Evolutionary conservation across 1,140 invertebrate species (phyloP).

Genomic region (Oscheius sp.): DNA sequence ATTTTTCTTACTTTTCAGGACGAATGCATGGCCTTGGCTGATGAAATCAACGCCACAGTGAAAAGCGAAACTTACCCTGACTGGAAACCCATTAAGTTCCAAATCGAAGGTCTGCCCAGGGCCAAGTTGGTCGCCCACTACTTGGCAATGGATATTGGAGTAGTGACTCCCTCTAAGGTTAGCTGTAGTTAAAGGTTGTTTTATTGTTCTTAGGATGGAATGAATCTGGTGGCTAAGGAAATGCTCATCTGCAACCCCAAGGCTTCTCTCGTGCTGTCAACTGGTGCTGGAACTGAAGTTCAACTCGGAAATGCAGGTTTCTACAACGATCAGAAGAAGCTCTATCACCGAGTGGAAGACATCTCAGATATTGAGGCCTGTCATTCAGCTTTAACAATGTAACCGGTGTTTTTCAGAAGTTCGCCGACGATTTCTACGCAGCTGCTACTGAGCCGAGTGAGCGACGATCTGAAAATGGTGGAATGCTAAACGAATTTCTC

Average conservation of each 20-base stretch:
- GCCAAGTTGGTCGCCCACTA: conserved; percentile 57
- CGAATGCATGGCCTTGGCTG: conserved; percentile 55
- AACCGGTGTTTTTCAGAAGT: conserved; percentile 35
- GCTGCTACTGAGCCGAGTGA: conserved; percentile 52
- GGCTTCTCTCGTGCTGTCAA: conserved; percentile 55
- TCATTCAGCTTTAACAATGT: not conserved
- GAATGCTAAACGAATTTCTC: conserved; percentile 55
- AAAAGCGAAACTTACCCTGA: conserved; percentile 48
- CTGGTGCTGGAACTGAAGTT: conserved; percentile 59
- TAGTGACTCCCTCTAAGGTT: conserved; percentile 56
- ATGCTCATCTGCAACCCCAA: conserved; percentile 59
- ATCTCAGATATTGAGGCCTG: conserved; percentile 48
- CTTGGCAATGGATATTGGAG: conserved; percentile 59
- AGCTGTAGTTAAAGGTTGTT: not conserved
- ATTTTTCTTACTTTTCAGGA: conserved; percentile 39
- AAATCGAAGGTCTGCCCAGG: conserved; percentile 56
- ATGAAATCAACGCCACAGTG: conserved; percentile 52
- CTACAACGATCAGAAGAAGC: conserved; percentile 47
- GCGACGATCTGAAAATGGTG: conserved; percentile 44
- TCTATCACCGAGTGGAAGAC: conserved; percentile 55
- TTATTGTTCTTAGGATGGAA: conserved; percentile 45
- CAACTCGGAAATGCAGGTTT: conserved; percentile 58
- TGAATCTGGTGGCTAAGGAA: conserved; percentile 58
- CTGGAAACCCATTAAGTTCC: conserved; percentile 58
- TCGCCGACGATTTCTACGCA: conserved; percentile 53